A percentile compares a stretch with the other conserved stretches of the same genome.
These are phyloP conservation scores for Numenius arquata DNA, from an alignment of 2,113 vertebrate species.

Conservation along the genomic window DNA sequence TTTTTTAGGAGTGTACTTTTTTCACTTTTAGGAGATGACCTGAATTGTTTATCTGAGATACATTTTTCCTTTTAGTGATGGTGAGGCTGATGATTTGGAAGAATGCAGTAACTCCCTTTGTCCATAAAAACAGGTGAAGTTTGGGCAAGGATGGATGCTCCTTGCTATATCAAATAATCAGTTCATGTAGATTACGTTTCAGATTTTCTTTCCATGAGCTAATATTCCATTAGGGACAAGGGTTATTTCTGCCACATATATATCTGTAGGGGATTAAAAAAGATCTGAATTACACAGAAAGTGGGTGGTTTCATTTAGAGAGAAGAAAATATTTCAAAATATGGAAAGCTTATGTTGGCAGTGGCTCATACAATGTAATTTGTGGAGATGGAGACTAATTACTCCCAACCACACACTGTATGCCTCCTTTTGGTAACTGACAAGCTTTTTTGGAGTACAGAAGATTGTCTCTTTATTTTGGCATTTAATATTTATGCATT, in stretches of 20 bases:
- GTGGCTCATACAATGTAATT: conserved; percentile 40
- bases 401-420: conserved; percentile 2
- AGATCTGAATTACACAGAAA: conserved; percentile 54
- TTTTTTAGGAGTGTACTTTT: background rate
- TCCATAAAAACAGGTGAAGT: conserved; percentile 15
- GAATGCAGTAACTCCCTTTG: background rate
- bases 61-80: background rate
- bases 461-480: conserved; percentile 44
- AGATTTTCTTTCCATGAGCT: conserved; percentile 53
- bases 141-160: background rate
- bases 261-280: conserved; percentile 44
- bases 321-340: conserved; percentile 63
- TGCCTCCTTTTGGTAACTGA: conserved; percentile 43
- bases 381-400: conserved; percentile 36
- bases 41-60: background rate
- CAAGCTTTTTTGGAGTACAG: background rate
- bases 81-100: background rate
- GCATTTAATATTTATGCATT: conserved; percentile 34
- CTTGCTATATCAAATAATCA: background rate
- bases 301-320: conserved; percentile 58
- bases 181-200: background rate
- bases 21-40: background rate
- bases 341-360: conserved; percentile 65
- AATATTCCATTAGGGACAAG: conserved; percentile 5
- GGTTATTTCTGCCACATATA: conserved; percentile 38